Base-by-base conservation (phyloP, 2,797 vertebrate genomes). In the Salarias fasciatus region DNA sequence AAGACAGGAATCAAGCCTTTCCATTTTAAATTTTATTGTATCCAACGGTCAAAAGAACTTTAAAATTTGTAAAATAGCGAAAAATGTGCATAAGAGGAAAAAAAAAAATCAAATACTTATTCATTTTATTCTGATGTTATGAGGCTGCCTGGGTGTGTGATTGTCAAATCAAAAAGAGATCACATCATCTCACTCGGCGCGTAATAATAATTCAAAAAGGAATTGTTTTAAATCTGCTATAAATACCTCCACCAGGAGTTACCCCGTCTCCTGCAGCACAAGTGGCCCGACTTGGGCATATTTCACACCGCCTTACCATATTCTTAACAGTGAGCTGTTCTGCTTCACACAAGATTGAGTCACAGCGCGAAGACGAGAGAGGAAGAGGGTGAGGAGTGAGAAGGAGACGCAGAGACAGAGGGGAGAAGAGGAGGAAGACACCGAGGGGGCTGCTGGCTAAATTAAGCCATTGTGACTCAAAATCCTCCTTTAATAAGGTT, bases 401-500 rank as follows among this genome's bases (percentile, higher is more conserved):
- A 78, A 77, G 78, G 67, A 75, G 69, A 73, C 47, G 62, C 52
- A 59, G 64, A 82, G 77, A 84, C 67, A 73, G 72, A 83, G 68
- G 54, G 74, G 71, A 79, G 75, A 76, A 69, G 59, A 84, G 62
- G 69, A 78, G 49, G 77, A 82, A 85, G 80, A 86, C 77, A 88
- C 73, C 88, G 77, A 86, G 90, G 86, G 93, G 93, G 95, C 96
- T 96, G 96, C 96, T 94, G 93, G 95, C 96, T 98, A 99, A 99
- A 99, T 99, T 96, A 99, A 99, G 97, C 96, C 96, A 97, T 99
- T 98, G 97, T 99, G 97, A 98, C 98, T 99, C 95, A 97, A 98
- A 99, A 99, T 98, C 97, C 97, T 99, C 95, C 96, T 98, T 99
- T 99, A 99, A 99, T 99, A 99, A 99, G 98, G 97, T 99, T 98